phyloP scores from a whole-genome alignment of 2,797 vertebrate genomes.

The Staurois parvus region DNA sequence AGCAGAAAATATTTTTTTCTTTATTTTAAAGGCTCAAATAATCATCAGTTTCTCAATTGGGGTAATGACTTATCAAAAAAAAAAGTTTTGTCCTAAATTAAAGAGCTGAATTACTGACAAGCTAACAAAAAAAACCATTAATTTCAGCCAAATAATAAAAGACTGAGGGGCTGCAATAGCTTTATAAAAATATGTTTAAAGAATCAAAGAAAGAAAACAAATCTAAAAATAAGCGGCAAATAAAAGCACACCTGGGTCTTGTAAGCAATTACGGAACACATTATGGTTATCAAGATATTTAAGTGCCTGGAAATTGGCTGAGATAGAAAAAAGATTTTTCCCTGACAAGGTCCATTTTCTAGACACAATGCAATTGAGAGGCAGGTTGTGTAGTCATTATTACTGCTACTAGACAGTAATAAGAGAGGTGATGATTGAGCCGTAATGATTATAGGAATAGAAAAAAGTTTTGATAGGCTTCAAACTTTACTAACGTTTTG shows the following conservation, averaged over 20 bases:
- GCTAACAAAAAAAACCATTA: neutral
- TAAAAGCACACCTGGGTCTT: neutral
- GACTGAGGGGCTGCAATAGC: neutral
- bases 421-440: neutral
- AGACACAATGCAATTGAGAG: neutral
- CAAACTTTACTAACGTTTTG: neutral
- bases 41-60: too few relatives aligned
- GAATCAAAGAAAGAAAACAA: neutral
- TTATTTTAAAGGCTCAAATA: too few relatives aligned
- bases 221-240: neutral
- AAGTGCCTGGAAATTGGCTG: conserved; percentile 18
- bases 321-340: conserved; percentile 14
- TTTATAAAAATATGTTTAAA: neutral
- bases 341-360: conserved; percentile 19
- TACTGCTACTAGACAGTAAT: neutral
- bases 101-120: neutral
- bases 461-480: neutral
- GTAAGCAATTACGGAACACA: neutral
- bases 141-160: neutral
- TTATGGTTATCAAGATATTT: conserved; percentile 11
- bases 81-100: too few relatives aligned
- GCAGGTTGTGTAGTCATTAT: neutral
- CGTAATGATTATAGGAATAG: neutral
- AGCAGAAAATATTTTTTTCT: too few relatives aligned
- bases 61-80: too few relatives aligned